These are phyloP conservation scores for Hormiphora californensis DNA, from an alignment of 37 sponge, comb jelly and placozoan species.

Conservation along the genomic window DNA sequence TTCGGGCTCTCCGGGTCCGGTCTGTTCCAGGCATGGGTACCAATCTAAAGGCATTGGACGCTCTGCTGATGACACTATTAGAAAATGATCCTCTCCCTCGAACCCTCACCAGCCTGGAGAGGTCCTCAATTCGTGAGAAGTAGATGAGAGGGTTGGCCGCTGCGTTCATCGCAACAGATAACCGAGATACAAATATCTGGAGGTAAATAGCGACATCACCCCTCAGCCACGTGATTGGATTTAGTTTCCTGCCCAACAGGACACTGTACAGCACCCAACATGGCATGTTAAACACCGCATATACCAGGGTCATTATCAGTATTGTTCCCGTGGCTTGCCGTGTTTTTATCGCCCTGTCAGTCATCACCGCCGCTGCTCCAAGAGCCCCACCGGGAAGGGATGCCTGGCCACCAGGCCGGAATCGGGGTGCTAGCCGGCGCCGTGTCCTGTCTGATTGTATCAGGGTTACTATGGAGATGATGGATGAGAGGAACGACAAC, in stretches of 20 bases:
- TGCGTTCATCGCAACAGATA: slow-evolving; percentile 41
- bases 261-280: slow-evolving; percentile 18
- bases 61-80: neutral
- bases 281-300: slow-evolving; percentile 7
- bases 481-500: slow-evolving; percentile 22
- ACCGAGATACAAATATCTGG: neutral
- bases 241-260: neutral
- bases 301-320: slow-evolving; percentile 7
- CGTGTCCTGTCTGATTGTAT: too few relatives aligned
- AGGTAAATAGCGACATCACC: neutral
- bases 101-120: neutral
- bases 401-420: neutral
- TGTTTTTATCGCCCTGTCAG: neutral
- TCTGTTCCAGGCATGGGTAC: neutral
- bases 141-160: slow-evolving; percentile 27
- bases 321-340: slow-evolving; percentile 1
- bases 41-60: neutral
- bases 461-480: neutral
- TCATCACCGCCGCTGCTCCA: neutral
- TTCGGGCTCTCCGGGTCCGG: too few relatives aligned
- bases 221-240: slow-evolving; percentile 10
- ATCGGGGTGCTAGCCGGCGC: too few relatives aligned
- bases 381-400: too few relatives aligned
- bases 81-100: neutral
- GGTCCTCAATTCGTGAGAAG: neutral